Evolutionary conservation across 2,797 vertebrate genomes (phyloP).

Genomic region (Anisognathus igniventris): DNA sequence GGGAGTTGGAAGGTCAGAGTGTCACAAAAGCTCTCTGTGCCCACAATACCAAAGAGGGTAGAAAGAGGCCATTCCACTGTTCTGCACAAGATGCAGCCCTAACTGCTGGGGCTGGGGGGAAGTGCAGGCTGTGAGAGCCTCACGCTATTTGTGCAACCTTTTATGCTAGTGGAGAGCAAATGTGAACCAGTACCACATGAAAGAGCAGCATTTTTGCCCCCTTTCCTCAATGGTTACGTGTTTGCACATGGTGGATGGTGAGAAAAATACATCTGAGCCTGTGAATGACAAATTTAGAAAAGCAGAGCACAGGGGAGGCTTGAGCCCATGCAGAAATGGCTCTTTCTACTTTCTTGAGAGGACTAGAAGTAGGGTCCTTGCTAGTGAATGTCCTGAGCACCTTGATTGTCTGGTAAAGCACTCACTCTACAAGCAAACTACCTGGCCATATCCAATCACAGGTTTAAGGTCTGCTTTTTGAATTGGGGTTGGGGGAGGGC

Average conservation of each 20-base stretch:
- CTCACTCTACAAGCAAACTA: background rate
- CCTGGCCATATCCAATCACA: background rate
- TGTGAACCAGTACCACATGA: slow-evolving; percentile 13
- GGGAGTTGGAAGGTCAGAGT: background rate
- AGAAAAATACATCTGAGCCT: background rate
- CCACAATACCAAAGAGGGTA: background rate
- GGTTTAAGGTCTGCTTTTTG: background rate
- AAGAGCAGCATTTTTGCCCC: background rate
- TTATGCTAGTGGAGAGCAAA: background rate
- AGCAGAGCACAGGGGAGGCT: background rate
- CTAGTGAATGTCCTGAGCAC: background rate
- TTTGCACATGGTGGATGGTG: background rate
- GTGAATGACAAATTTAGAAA: background rate
- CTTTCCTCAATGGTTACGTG: background rate
- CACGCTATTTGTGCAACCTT: background rate
- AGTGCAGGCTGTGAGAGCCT: background rate
- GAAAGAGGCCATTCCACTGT: accelerated
- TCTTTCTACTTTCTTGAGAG: background rate
- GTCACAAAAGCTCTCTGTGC: background rate
- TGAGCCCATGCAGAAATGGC: background rate
- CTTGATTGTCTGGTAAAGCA: background rate
- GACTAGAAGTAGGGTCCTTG: background rate
- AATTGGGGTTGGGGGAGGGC: accelerated
- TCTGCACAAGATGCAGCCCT: background rate
- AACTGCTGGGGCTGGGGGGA: background rate